Base-by-base conservation (phyloP, 2,888 invertebrate species). In the Endotricha flammealis region DNA sequence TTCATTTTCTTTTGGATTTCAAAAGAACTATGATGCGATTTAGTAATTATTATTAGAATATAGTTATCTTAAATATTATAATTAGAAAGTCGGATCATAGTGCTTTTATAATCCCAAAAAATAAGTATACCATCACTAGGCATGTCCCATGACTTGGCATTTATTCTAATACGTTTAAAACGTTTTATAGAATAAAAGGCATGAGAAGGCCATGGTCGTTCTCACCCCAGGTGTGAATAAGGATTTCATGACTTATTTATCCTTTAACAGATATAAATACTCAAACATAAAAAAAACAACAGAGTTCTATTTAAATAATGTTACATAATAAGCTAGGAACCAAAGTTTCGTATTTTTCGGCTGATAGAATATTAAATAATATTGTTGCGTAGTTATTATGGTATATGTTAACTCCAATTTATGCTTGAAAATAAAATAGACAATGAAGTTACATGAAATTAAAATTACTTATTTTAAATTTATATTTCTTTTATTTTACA, bases 331-430 rank as follows among this genome's bases (percentile, higher is more conserved):
- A 81, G 85, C 85, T 86, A 83, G 75, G 69, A 73, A 86, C 85
- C 85, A 86, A 86, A 86, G 85, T 77, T 78, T 79, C 79, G 60
- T 81, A 79, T 78, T 76, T 56, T 69, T 74, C 65, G 79, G 79
- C 75, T 72, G 72, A 76, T 73, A 71, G 67, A 63, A 45, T 64
- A 60, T 50, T 48, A 44, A 32, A 39, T 42, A 42, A 48, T 48
- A 57, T 71, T 75, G 73, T 81, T 77, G 74, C 77, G 58, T 77
- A 76, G 73, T 68, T 65, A 63, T 61, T 50, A 50, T 60, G 62
- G 63, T 52, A 55, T 69, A 75, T 71, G 62, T 67, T 67, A 71
- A 73, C 63, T 66, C 69, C 62, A 70, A 71, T 70, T 27, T 73
- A 67, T 68, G 77, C 77, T 80, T 82, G 71, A 60, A 60, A 60